These are phyloP conservation scores for Osmerus eperlanus DNA, from an alignment of 2,113 vertebrate species.

Conservation along the genomic window DNA sequence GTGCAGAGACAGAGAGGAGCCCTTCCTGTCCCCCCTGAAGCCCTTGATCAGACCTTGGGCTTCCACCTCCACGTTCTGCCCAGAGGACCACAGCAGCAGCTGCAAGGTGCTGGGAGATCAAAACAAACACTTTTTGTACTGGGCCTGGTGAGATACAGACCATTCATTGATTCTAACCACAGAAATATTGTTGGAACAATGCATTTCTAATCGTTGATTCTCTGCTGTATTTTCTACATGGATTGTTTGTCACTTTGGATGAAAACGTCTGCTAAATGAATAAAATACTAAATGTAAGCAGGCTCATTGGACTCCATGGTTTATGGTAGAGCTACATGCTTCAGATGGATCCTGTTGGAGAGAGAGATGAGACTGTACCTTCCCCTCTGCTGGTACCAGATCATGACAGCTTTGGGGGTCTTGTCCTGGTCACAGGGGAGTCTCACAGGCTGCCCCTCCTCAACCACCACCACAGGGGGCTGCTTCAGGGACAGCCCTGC, in stretches of 20 bases:
- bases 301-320: no score
- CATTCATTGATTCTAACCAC: no score
- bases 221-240: no score
- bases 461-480: background rate
- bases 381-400: slow-evolving; percentile 9
- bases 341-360: no score
- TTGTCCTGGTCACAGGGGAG: slow-evolving; percentile 7
- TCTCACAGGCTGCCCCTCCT: background rate
- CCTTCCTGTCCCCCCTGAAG: slow-evolving; percentile 6
- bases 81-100: slow-evolving; percentile 1
- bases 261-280: no score
- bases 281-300: no score
- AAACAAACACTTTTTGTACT: no score
- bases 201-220: no score
- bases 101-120: background rate
- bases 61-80: background rate
- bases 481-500: background rate
- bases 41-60: background rate
- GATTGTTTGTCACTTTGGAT: no score
- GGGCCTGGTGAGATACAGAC: no score
- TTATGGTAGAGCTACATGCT: no score
- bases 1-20: background rate
- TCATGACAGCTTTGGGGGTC: slow-evolving; percentile 4
- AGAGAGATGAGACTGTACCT: background rate
- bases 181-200: no score